These are phyloP conservation scores for Holacanthella duospinosa DNA, from an alignment of 2,888 invertebrate genomes.

Conservation along the genomic window DNA sequence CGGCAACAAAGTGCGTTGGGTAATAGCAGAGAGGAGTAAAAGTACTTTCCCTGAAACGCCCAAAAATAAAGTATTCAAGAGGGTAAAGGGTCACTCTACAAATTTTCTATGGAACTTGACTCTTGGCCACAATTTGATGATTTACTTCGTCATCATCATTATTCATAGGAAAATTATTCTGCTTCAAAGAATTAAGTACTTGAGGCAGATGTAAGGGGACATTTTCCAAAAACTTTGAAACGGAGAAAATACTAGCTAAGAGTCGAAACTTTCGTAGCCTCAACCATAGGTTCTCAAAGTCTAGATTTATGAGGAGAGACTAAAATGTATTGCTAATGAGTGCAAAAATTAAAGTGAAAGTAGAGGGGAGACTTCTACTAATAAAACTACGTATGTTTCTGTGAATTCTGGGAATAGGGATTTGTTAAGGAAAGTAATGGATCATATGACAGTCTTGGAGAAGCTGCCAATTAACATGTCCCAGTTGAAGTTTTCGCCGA, in stretches of 20 bases:
- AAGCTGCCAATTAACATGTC: no score
- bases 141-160: constrained; percentile 4
- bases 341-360: neutral
- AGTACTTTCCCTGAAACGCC: no score
- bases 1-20: neutral
- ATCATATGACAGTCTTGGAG: neutral
- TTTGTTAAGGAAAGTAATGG: neutral
- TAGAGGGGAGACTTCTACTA: neutral
- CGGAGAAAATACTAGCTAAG: no score
- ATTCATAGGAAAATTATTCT: constrained; percentile 3
- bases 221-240: no score
- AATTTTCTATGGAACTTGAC: neutral
- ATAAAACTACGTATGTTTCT: no score
- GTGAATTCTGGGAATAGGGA: neutral
- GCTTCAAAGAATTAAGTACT: neutral
- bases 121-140: neutral
- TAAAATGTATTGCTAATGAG: neutral
- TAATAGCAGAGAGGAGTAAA: no score
- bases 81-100: neutral
- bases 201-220: neutral
- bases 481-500: no score
- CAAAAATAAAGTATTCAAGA: neutral
- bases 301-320: neutral
- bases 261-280: neutral
- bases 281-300: neutral